A percentile compares a stretch with the other conserved stretches of the same genome.
These are phyloP conservation scores for Syngnathus rostellatus DNA, from an alignment of 2,797 vertebrate species.

Conservation along the genomic window DNA sequence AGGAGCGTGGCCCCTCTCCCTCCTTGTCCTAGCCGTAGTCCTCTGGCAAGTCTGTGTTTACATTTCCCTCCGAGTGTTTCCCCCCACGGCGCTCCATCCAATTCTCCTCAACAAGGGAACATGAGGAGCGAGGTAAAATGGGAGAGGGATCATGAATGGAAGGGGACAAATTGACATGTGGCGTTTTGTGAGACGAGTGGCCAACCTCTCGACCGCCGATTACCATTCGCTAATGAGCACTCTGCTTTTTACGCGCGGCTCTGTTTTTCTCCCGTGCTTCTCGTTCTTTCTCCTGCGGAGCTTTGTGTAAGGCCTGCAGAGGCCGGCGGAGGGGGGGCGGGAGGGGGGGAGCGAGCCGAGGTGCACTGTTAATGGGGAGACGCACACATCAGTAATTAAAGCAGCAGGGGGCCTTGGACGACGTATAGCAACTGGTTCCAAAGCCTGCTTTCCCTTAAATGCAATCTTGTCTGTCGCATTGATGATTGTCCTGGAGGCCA, in stretches of 20 bases:
- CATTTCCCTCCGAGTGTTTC: constrained; percentile 59
- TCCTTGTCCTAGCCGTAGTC: constrained; percentile 35
- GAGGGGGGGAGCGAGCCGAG: constrained; percentile 42
- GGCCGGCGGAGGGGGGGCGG: constrained; percentile 42
- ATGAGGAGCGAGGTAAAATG: constrained; percentile 38
- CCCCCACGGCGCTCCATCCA: constrained; percentile 59
- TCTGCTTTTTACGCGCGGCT: constrained; percentile 43
- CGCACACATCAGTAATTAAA: constrained; percentile 78
- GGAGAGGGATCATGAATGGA: constrained; percentile 56
- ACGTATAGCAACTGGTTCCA: constrained; percentile 43
- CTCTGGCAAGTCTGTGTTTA: constrained; percentile 56
- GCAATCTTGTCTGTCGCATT: constrained; percentile 63
- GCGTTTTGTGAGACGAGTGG: constrained; percentile 69
- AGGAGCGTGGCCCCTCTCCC: constrained; percentile 21
- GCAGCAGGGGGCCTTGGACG: constrained; percentile 69
- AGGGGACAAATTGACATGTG: constrained; percentile 72
- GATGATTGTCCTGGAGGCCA: constrained; percentile 70
- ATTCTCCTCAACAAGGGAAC: constrained; percentile 55
- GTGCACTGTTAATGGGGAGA: constrained; percentile 69
- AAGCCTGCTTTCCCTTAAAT: constrained; percentile 51
- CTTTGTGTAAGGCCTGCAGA: constrained; percentile 56
- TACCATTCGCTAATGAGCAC: constrained; percentile 78
- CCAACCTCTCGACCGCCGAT: constrained; percentile 68
- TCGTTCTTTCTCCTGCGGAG: constrained; percentile 54
- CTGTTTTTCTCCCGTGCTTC: constrained; percentile 38